Evolutionary conservation across 2,888 invertebrate species (phyloP).

Genomic region (Emesis furor): DNA sequence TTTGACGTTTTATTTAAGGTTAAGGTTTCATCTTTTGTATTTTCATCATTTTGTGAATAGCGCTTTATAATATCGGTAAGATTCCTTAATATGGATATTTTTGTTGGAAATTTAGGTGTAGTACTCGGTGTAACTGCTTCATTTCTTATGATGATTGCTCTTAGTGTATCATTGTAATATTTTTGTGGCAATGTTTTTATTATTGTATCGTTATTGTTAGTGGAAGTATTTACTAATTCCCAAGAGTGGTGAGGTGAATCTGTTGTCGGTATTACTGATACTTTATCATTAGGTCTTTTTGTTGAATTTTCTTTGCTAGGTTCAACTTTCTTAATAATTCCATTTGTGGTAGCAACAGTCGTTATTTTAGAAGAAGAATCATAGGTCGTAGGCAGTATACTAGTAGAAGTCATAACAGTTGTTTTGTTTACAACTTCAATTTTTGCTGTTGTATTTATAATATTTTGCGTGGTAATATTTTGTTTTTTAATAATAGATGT

Average conservation of each 20-base stretch:
- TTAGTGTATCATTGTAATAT: conserved; percentile 93
- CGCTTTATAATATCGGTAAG: conserved; percentile 93
- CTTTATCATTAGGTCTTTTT: conserved; percentile 88
- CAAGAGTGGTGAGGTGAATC: conserved; percentile 88
- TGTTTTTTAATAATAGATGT: conserved; percentile 88
- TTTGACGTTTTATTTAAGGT: conserved; percentile 71
- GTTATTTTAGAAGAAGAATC: conserved; percentile 51
- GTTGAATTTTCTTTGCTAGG: conserved; percentile 84
- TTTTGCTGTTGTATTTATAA: conserved; percentile 60
- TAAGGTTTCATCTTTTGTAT: conserved; percentile 26
- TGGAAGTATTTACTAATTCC: conserved; percentile 92
- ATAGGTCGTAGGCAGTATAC: conserved; percentile 49
- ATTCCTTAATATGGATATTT: conserved; percentile 91
- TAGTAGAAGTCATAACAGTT: conserved; percentile 59
- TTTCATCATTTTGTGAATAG: conserved; percentile 85
- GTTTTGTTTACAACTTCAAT: conserved; percentile 62
- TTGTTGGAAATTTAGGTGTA: conserved; percentile 86
- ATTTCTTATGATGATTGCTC: conserved; percentile 93
- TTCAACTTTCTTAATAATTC: conserved; percentile 63
- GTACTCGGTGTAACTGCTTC: conserved; percentile 87
- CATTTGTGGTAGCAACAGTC: conserved; percentile 54
- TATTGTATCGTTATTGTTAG: conserved; percentile 85
- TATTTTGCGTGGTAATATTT: conserved; percentile 66
- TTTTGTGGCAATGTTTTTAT: conserved; percentile 88
- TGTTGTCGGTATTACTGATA: conserved; percentile 88